Base-by-base conservation (phyloP, 1,140 invertebrate species). In the Heliconius melpomene region DNA sequence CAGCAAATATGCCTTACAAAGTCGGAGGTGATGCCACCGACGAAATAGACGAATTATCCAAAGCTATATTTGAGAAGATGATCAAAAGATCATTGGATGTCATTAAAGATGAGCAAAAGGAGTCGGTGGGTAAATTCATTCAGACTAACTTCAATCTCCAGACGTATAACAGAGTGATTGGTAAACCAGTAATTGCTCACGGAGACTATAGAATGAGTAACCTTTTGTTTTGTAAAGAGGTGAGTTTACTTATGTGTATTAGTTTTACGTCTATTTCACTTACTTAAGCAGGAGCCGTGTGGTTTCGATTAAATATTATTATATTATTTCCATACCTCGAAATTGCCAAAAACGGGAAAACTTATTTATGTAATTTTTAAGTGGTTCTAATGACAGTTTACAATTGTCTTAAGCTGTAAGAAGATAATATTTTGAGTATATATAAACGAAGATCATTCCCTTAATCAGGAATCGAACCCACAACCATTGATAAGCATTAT, bases 191-290 rank as follows among this genome's bases (percentile, higher is more conserved):
- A 0, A 71, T 93, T 3, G 76, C 76, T 6, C 92, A 93, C 32
- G 90, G 89, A 3, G 91, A 93, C 74, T 93, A 85, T 72, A 86
- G 90, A 66, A 74, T 87, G 9, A 93, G 89, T 38, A 93, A 93
- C 66, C 73, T 93, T 20, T 29, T 93, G 71, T 88, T 89, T 50
- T 86, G 77, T 66, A 75, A 70, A 38, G 23, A 85, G 84, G 90
- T 82, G n/a, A 76, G 80, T 74, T 20, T 5, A 16, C 40, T 16
- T 46, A 46, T 46, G 16, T 46, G 40, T 46, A 46, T 13, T 9
- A 20, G 36, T 46, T 46, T 72, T 23, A 57, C 16, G 8, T 46
- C 7, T 60, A 11, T 60, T 23, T 16, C 7, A 36, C 32, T 36
- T 36, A 36, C 32, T 36, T 36, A 36, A 36, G 32, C 32, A 36